phyloP scores from a whole-genome alignment of 2,113 vertebrate genomes.

The Anguilla japonica region DNA sequence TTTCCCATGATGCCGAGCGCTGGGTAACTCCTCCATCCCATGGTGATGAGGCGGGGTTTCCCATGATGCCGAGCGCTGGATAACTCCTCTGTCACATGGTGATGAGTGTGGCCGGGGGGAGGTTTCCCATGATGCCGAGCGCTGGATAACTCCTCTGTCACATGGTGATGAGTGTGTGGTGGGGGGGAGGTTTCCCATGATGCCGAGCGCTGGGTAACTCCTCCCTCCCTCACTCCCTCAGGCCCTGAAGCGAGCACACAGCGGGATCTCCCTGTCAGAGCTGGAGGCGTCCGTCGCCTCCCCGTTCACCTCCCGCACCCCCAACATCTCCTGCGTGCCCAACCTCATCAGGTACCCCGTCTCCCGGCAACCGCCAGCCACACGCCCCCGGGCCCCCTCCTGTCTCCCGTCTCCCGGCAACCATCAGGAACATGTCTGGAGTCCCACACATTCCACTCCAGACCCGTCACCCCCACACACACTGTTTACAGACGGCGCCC shows the following conservation, averaged over 20 bases:
- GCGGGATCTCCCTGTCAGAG: slow-evolving; percentile 94
- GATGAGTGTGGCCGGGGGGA: no score
- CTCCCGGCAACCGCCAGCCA: not conserved
- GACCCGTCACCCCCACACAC: no score
- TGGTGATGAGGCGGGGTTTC: not conserved
- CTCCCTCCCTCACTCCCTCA: slow-evolving; percentile 43
- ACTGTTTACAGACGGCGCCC: no score
- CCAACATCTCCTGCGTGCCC: slow-evolving; percentile 97
- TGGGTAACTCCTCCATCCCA: no score
- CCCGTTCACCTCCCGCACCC: slow-evolving; percentile 92
- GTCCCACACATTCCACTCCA: not conserved
- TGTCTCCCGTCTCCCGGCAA: not conserved
- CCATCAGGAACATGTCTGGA: not conserved
- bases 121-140: no score
- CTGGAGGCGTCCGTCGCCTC: slow-evolving; percentile 97
- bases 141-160: not conserved
- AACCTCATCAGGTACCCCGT: slow-evolving; percentile 88
- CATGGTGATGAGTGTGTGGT: not conserved
- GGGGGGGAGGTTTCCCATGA: not conserved
- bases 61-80: no score
- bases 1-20: no score
- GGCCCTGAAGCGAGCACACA: slow-evolving; percentile 94
- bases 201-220: not conserved
- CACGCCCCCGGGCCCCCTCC: not conserved
- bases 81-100: not conserved